Conservation (phyloP, 2,888 invertebrate species). For the Agrotis exclamationis region DNA sequence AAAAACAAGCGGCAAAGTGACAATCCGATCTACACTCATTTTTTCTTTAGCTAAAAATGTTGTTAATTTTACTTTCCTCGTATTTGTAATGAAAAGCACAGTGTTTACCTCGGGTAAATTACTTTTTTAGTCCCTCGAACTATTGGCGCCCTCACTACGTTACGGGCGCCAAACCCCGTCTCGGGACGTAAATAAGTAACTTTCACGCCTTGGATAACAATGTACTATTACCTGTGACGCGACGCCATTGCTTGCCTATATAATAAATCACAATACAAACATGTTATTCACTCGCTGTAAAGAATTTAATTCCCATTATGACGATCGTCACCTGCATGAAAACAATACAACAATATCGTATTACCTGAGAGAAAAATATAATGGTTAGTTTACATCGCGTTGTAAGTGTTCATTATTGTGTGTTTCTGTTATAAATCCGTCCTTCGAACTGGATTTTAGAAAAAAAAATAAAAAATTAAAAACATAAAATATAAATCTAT, state of each 20-base stretch:
- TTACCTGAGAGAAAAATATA: neutral
- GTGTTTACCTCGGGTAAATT: too few species aligned
- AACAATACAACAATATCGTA: neutral
- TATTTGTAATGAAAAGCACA: too few species aligned
- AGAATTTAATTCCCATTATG: neutral
- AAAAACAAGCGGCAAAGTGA: too few species aligned
- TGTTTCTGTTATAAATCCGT: neutral
- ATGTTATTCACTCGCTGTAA: neutral
- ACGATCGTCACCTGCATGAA: neutral
- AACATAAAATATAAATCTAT: too few species aligned
- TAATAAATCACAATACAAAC: neutral
- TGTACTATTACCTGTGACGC: neutral
- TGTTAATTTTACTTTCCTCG: too few species aligned
- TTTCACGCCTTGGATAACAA: too few species aligned
- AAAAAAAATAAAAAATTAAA: neutral
- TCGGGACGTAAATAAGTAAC: too few species aligned
- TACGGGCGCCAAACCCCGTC: too few species aligned
- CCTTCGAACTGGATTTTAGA: neutral
- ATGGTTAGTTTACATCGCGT: neutral
- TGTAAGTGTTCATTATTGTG: neutral
- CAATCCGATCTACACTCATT: too few species aligned
- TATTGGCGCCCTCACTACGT: too few species aligned
- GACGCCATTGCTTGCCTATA: constrained; percentile 7
- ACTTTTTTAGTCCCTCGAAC: too few species aligned
- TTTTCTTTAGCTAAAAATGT: too few species aligned